Percentiles rank a stretch among this genome's conserved stretches.
Conservation (phyloP, 2,888 invertebrate species). For the Osmoderma eremita region DNA sequence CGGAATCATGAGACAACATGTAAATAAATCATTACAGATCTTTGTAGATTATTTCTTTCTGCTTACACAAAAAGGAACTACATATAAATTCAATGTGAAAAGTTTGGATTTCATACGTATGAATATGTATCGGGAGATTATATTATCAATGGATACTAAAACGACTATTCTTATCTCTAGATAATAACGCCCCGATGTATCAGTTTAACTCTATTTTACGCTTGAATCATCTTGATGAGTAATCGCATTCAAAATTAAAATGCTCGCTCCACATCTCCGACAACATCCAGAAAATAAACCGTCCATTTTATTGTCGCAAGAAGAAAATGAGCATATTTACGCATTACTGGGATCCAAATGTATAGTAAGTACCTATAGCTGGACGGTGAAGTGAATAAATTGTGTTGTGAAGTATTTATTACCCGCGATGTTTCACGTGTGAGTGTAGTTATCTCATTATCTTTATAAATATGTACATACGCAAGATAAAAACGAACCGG, state of each 20-base stretch:
- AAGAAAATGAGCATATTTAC: slow-evolving; percentile 88
- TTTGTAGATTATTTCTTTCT: neutral
- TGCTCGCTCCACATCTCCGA: slow-evolving; percentile 9
- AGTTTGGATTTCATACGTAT: too few relatives aligned
- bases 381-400: neutral
- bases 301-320: slow-evolving; percentile 70
- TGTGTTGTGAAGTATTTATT: neutral
- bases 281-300: slow-evolving; percentile 20
- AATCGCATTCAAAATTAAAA: too few relatives aligned
- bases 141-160: slow-evolving; percentile 6
- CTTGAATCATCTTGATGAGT: neutral
- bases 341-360: slow-evolving; percentile 84
- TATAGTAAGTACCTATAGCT: slow-evolving; percentile 60
- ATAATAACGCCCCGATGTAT: slow-evolving; percentile 3
- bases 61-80: too few relatives aligned
- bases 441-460: neutral
- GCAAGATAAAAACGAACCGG: too few relatives aligned
- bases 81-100: too few relatives aligned
- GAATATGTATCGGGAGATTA: too few relatives aligned
- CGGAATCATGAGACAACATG: slow-evolving; percentile 19
- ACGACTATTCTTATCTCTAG: slow-evolving; percentile 25
- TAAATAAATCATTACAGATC: slow-evolving; percentile 35
- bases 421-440: neutral
- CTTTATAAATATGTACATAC: neutral
- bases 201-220: neutral